Conservation (phyloP, 2,113 vertebrate genomes). For the Tetrax tetrax region DNA sequence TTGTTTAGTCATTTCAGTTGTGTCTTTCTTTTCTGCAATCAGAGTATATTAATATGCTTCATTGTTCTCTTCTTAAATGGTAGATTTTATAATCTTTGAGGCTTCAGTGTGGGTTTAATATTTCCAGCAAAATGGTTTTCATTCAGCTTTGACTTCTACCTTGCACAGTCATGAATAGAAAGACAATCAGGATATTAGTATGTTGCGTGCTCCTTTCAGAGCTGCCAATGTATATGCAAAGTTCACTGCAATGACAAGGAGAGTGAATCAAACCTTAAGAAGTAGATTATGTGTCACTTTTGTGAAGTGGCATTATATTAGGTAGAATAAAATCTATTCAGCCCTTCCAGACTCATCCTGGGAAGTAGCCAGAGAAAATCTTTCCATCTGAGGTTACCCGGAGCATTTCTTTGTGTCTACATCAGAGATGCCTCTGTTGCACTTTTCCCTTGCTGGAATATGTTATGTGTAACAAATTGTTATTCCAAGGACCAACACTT, state of each 20-base stretch:
- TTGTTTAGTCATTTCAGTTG: not conserved
- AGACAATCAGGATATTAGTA: not conserved
- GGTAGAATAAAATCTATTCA: not conserved
- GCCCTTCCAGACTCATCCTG: not conserved
- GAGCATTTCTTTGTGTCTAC: not conserved
- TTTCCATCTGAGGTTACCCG: not conserved
- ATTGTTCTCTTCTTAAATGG: not conserved
- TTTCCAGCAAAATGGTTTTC: not conserved
- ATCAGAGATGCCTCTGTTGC: not conserved
- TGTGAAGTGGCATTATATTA: not conserved
- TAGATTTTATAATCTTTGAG: not conserved
- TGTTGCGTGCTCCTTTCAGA: not conserved
- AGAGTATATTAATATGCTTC: not conserved
- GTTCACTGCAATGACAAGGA: not conserved
- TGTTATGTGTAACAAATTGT: not conserved
- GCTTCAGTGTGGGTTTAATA: not conserved
- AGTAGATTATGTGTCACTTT: not conserved
- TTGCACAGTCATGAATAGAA: not conserved
- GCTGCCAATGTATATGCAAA: not conserved
- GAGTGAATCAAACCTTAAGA: not conserved
- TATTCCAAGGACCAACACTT: not conserved
- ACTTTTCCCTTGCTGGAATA: not conserved
- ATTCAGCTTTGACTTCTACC: not conserved
- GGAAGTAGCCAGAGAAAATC: not conserved
- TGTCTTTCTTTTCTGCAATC: not conserved